Evolutionary conservation across 2,888 invertebrate genomes (phyloP), one percentile per base, ranked within the genome.

Genomic region (Blera fallax): DNA sequence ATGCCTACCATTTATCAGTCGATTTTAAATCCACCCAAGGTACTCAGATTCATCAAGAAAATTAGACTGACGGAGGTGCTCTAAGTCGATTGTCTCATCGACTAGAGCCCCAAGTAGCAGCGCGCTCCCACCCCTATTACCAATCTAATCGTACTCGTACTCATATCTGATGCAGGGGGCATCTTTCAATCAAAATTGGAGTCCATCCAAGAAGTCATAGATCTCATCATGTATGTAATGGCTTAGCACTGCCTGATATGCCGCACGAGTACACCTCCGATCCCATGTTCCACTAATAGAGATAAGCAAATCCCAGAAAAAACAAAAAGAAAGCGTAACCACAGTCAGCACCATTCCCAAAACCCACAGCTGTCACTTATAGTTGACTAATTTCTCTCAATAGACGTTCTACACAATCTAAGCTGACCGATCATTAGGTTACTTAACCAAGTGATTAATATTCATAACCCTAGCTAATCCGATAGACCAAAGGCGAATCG

Each of bases 371-470:
- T 37, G 52, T 52, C 67, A 37, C 37, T 24, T 8, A 29, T 7
- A 3, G 29, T 45, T n/a, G 4, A 45, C 43, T 64, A 32, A 64
- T 18, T 45, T 18, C 45, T 7, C 27, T 34, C 8, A 10, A 11
- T 34, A 8, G 1, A 7, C 4, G 4, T n/a, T 32, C 27, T 3
- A 11, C n/a, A 34, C 24, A 37, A 18, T 27, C 52, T 29, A 29
- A 43, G n/a, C 54, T 40, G 16, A 27, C 16, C 50, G 29, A 52
- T 32, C 50, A 77, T 32, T 52, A 16, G 34, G 21, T 50, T 43
- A 67, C 58, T 67, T 40, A 67, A 60, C 60, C 16, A 14, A 11
- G 6, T 60, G 60, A 60, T 69, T 32, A 54, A 69, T 77, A 37
- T 29, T 8, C 34, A 11, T 32, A 16, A 18, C 11, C 40, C 69